Percentiles rank a stretch among this genome's conserved stretches.
Evolutionary conservation across 1,140 invertebrate species (phyloP).

Genomic region (Archivesica marissinica): DNA sequence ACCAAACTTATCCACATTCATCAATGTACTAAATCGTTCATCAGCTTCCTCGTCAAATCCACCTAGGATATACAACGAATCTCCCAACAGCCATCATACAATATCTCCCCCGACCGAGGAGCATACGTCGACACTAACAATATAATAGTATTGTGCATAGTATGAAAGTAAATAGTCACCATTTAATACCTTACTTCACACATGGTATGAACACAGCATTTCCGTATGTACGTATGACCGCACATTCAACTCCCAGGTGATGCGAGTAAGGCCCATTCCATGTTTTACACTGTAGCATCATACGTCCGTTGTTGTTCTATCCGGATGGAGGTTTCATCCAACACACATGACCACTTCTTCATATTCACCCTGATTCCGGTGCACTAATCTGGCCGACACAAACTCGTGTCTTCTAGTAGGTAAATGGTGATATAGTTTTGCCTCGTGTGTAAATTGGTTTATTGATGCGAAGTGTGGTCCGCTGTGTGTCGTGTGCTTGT

Average conservation of each 20-base stretch:
- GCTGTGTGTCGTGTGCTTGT: too few species aligned
- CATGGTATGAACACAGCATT: conserved; percentile 71
- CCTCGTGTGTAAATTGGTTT: too few species aligned
- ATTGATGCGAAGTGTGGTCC: too few species aligned
- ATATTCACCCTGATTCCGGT: conserved; percentile 20
- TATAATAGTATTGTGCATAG: conserved; percentile 59
- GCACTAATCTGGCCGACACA: background rate
- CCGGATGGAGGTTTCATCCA: conserved; percentile 36
- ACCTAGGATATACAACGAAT: conserved; percentile 69
- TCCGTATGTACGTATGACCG: conserved; percentile 65
- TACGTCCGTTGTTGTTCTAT: conserved; percentile 29
- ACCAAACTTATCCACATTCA: conserved; percentile 63
- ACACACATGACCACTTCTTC: conserved; percentile 50
- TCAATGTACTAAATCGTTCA: conserved; percentile 53
- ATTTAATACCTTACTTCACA: conserved; percentile 60
- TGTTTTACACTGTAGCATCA: conserved; percentile 30
- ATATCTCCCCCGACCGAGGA: conserved; percentile 67
- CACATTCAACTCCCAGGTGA: conserved; percentile 70
- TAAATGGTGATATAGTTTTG: conserved; percentile 34
- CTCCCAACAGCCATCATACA: conserved; percentile 69
- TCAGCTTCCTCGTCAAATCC: conserved; percentile 71
- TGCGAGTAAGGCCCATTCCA: conserved; percentile 64
- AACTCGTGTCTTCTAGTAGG: conserved; percentile 42
- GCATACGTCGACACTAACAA: conserved; percentile 68
- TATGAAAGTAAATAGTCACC: conserved; percentile 66